Percentiles rank a stretch among this genome's conserved stretches.
Evolutionary conservation across 2,113 vertebrate species (phyloP).

Genomic region (Herpetotheres cachinnans): DNA sequence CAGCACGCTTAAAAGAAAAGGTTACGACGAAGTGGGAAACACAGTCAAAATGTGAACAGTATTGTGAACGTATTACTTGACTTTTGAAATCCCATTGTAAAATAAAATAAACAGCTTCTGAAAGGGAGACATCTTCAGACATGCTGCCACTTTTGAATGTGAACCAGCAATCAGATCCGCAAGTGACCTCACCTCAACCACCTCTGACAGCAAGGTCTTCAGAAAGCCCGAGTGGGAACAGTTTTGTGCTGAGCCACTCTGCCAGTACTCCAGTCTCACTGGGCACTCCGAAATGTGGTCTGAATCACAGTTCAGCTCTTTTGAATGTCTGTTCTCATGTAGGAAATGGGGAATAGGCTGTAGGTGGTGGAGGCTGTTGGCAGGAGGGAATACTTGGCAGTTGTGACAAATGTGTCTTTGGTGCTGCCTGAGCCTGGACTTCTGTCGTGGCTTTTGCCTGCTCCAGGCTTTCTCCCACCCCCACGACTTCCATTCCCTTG

Average conservation of each 20-base stretch:
- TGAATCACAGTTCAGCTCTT: background rate
- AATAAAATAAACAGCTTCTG: background rate
- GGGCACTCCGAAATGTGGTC: background rate
- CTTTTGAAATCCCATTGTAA: slow-evolving; percentile 16
- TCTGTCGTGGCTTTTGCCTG: background rate
- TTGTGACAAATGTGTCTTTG: background rate
- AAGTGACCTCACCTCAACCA: slow-evolving; percentile 8
- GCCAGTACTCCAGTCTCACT: background rate
- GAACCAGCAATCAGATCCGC: background rate
- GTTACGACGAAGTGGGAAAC: background rate
- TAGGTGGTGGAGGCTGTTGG: background rate
- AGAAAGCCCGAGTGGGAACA: background rate
- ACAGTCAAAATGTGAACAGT: background rate
- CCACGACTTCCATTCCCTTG: background rate
- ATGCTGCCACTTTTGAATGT: background rate
- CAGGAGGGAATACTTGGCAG: background rate
- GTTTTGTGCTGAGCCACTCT: background rate
- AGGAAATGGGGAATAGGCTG: background rate
- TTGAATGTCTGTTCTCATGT: background rate
- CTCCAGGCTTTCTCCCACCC: background rate
- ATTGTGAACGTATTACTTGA: background rate
- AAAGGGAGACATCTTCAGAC: background rate
- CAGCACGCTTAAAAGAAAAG: background rate
- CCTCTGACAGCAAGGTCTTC: background rate
- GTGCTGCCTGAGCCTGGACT: background rate